Base-by-base conservation (phyloP, 53 echinoderm and acorn worm genomes). In the Arbacia lixula region DNA sequence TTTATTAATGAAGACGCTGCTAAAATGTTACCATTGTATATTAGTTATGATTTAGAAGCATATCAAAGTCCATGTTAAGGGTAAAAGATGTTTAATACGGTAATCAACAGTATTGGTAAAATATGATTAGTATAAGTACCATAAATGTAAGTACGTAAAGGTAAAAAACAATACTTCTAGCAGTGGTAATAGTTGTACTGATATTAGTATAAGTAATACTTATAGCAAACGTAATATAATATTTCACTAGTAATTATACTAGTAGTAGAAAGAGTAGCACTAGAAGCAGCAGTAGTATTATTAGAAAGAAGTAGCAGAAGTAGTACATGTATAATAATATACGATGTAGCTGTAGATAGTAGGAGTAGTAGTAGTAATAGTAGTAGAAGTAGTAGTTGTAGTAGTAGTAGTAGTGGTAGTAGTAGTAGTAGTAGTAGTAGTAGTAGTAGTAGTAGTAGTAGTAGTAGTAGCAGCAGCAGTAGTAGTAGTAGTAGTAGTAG, bases 371-470 rank as follows among this genome's bases (percentile, higher is more conserved):
- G 68, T 68, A 68, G 68, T 68, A 39, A 2, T 46, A 42, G 46
- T 71, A 71, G 71, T 24, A 42, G 24, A 20, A 42, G 42, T 71
- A 71, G 71, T 42, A 71, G 71, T 42, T 11, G 46, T 72, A 72
- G 72, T 30, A 49, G 72, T 72, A 51, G 72, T 30, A 72, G 52
- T 50, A 72, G 72, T 72, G 33, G 72, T 72, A 50, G 72, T 52
- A 42, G 72, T 72, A 72, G 72, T 28, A 72, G 72, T 50, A 72
- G 52, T 50, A 72, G 72, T 50, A 72, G 72, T 31, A 72, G 72
- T 72, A 72, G 72, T 72, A 72, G 72, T 71, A 71, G 72, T 72
- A 72, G 72, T 31, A 72, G 33, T 72, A 72, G 72, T 51, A 72
- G 51, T 29, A 50, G 52, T 51, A 72, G 53, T 51, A 72, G 42